Evolutionary conservation across 2,888 invertebrate genomes (phyloP).

Genomic region (Ichneumoninae sp.): DNA sequence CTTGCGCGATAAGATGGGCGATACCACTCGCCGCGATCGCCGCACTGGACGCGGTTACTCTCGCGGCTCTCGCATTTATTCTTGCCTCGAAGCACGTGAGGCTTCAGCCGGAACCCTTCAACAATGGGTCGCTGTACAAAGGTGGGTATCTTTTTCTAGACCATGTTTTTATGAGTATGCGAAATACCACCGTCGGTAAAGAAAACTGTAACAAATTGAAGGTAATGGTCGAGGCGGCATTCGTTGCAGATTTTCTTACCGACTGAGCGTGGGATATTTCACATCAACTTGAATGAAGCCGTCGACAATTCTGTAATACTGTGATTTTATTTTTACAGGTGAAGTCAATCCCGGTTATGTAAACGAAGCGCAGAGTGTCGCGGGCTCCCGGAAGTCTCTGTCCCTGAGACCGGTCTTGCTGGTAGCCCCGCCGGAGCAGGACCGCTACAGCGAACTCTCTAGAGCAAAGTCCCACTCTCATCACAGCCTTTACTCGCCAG

Average conservation of each 20-base stretch:
- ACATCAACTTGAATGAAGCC: neutral
- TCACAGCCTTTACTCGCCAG: conserved; percentile 81
- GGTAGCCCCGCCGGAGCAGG: conserved; percentile 88
- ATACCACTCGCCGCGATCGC: conserved; percentile 96
- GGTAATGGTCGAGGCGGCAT: neutral
- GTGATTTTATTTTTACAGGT: conserved; percentile 86
- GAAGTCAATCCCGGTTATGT: conserved; percentile 95
- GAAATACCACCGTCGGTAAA: neutral
- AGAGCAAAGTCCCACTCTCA: conserved; percentile 83
- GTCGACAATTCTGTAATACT: conserved; percentile 36
- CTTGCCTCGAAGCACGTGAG: conserved; percentile 95
- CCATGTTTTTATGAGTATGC: neutral
- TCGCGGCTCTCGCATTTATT: conserved; percentile 96
- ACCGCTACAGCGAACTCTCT: conserved; percentile 82
- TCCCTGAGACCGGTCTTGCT: conserved; percentile 94
- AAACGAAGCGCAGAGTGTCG: conserved; percentile 93
- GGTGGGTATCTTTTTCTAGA: conserved; percentile 81
- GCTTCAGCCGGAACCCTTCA: conserved; percentile 91
- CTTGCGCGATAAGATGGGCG: conserved; percentile 96
- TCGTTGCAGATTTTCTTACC: neutral
- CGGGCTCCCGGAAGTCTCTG: conserved; percentile 93
- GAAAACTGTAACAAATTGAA: neutral
- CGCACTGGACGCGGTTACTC: conserved; percentile 92
- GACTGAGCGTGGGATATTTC: neutral
- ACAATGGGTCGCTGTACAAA: conserved; percentile 89